Base-by-base conservation (phyloP, 2,113 vertebrate genomes). In the Salvelinus fontinalis region DNA sequence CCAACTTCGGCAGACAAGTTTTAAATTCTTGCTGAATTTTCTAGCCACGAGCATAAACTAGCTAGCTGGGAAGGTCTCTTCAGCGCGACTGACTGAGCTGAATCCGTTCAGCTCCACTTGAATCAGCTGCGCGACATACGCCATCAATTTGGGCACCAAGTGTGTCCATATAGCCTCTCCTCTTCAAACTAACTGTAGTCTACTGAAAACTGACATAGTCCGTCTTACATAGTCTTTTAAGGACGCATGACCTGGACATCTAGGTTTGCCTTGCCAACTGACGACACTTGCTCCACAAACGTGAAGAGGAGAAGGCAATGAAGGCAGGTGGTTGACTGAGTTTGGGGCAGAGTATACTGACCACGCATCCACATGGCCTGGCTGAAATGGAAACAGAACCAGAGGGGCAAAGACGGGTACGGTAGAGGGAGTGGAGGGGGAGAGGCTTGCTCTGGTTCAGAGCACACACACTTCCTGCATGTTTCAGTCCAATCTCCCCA, bases 121-220 rank as follows among this genome's bases (percentile, higher is more conserved):
- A 39, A 2, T 39, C 6, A 34, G 34, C 39, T 44, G 39, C 39
- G 9, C 9, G 39, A 44, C 39, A 44, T 44, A 44, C 0, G 39
- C 9, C 39, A 44, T 44, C 39, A 44, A 44, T 44, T 44, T 44
- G 39, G 39, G 39, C 9, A 44, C 9, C 39, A 11, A 44, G 39
- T 11, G 39, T 44, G 39, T 44, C 9, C 39, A 11, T 44, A 12
- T 12, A 44, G 39, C 39, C 9, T 44, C 9, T 44, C 39, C 8
- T 9, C 39, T 80, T 77, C 67, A 71, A 72, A 77, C 75, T 84
- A 89, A 87, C 85, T 80, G 76, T 73, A 48, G 78, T 79, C 86
- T 79, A 83, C 76, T 34, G 31, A 60, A 60, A 60, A 60, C 57
- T 14, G 2, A 5, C 78, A 72, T 76, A 82, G 71, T 48, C 80